Percentiles rank a stretch among this genome's conserved stretches.
Evolutionary conservation across 2,113 vertebrate genomes (phyloP).

Genomic region (Picathartes gymnocephalus): DNA sequence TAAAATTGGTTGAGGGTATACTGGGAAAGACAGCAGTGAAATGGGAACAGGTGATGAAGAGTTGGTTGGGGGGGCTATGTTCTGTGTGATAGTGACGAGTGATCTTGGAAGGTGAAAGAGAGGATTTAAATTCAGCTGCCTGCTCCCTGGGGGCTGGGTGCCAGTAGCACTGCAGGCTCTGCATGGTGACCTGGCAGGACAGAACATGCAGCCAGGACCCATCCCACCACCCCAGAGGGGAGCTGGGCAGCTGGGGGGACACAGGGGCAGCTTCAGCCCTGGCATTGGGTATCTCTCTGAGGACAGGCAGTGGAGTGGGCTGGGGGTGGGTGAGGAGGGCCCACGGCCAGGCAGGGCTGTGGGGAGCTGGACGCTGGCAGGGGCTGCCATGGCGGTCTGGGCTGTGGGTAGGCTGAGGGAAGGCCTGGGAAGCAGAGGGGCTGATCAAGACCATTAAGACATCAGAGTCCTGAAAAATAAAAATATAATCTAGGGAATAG

Average conservation of each 20-base stretch:
- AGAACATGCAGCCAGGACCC: not conserved
- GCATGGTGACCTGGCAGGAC: fast-evolving
- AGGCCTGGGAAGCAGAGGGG: not conserved
- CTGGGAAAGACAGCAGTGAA: constrained; percentile 11
- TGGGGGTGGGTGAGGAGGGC: fast-evolving
- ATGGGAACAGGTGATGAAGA: not conserved
- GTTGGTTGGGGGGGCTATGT: not conserved
- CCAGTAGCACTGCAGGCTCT: fast-evolving
- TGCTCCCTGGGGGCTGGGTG: not conserved
- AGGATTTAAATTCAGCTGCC: not conserved
- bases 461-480: not conserved
- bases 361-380: not conserved
- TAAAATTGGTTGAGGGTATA: not conserved
- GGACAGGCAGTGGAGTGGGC: not conserved
- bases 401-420: not conserved
- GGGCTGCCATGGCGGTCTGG: not conserved
- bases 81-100: not conserved
- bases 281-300: not conserved
- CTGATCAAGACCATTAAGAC: not conserved
- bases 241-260: not conserved
- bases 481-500: not conserved
- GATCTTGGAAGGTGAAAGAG: not conserved
- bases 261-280: not conserved
- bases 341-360: not conserved
- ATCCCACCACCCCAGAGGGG: not conserved